phyloP scores from a whole-genome alignment of 2,888 invertebrate genomes.

The Euzophera pinguis region DNA sequence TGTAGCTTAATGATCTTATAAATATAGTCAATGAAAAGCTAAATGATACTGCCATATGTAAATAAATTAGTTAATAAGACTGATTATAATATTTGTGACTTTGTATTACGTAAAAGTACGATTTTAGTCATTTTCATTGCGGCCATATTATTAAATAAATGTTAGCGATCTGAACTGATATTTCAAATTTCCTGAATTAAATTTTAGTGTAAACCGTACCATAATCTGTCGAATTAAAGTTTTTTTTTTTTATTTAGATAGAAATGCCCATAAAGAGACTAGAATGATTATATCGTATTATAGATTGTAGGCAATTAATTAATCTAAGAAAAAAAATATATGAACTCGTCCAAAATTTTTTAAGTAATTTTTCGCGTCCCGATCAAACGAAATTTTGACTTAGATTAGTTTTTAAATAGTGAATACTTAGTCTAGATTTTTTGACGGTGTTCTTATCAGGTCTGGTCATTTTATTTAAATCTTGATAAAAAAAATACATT shows the following conservation, averaged over 20 bases:
- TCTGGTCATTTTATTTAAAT: too few species aligned
- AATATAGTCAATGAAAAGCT: conserved; percentile 39
- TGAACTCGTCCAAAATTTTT: conserved; percentile 55
- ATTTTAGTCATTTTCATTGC: too few species aligned
- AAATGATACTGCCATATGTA: conserved; percentile 56
- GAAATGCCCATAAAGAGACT: neutral
- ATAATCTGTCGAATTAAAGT: too few species aligned
- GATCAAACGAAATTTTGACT: conserved; percentile 51
- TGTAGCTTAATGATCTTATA: conserved; percentile 15
- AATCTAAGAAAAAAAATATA: neutral
- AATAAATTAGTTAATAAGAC: conserved; percentile 47
- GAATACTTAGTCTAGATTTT: conserved; percentile 17
- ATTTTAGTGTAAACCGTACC: too few species aligned
- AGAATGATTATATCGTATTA: neutral
- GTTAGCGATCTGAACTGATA: too few species aligned
- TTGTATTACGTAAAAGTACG: too few species aligned
- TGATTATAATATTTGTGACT: conserved; percentile 22
- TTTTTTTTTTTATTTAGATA: too few species aligned
- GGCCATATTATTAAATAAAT: too few species aligned
- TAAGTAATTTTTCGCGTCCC: conserved; percentile 57
- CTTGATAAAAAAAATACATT: too few species aligned
- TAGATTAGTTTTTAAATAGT: conserved; percentile 15
- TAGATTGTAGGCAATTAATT: neutral
- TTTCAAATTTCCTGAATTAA: too few species aligned
- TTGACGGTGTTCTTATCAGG: too few species aligned